A percentile compares a stretch with the other conserved stretches of the same genome.
phyloP scores from a whole-genome alignment of 2,113 vertebrate species.

The Bubo blakistoni region DNA sequence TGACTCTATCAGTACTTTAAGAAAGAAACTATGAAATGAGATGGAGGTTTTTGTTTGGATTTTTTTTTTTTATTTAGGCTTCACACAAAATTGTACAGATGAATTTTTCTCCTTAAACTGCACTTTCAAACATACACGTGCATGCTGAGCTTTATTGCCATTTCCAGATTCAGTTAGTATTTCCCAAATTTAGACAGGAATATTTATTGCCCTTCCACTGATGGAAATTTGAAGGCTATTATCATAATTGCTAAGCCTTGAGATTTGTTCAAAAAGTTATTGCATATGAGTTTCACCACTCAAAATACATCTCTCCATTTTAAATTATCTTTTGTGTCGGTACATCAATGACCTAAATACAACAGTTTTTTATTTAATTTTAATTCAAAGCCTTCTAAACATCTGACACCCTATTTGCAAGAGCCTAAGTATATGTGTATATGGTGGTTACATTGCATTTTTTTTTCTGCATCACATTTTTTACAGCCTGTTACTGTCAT shows the following conservation, averaged over 20 bases:
- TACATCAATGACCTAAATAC: slow-evolving; percentile 24
- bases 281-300: neutral
- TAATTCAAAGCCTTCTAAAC: slow-evolving; percentile 60
- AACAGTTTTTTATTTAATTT: slow-evolving; percentile 59
- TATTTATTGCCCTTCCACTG: slow-evolving; percentile 43
- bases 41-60: neutral
- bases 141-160: slow-evolving; percentile 19
- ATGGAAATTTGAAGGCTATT: slow-evolving; percentile 56
- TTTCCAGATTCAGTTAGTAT: slow-evolving; percentile 61
- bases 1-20: slow-evolving; percentile 44
- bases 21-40: slow-evolving; percentile 42
- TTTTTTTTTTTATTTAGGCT: neutral
- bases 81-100: neutral
- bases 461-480: slow-evolving; percentile 76
- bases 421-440: neutral
- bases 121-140: neutral
- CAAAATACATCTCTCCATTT: slow-evolving; percentile 34
- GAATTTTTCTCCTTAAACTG: slow-evolving; percentile 18
- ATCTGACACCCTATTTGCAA: slow-evolving; percentile 54
- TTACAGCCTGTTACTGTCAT: slow-evolving; percentile 85
- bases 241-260: slow-evolving; percentile 54
- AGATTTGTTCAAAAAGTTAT: slow-evolving; percentile 59
- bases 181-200: slow-evolving; percentile 58
- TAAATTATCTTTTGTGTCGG: slow-evolving; percentile 51
- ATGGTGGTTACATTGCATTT: slow-evolving; percentile 30